Conservation (phyloP, 2,888 invertebrate species). For the Athetis lepigone region DNA sequence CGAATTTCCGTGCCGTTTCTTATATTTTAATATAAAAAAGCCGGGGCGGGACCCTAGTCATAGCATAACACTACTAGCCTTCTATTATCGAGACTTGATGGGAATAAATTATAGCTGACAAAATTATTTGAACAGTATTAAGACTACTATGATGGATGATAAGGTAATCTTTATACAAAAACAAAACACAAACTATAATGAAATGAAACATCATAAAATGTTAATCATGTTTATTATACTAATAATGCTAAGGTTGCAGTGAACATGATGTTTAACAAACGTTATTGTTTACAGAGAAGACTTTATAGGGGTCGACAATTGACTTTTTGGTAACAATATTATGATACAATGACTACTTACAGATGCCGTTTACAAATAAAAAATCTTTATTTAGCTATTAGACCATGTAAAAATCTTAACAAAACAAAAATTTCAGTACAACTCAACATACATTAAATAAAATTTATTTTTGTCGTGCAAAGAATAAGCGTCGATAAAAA, state of each 20-base stretch:
- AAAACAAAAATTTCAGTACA: slow-evolving; percentile 76
- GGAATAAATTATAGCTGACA: too few relatives aligned
- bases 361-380: slow-evolving; percentile 70
- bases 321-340: slow-evolving; percentile 85
- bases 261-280: slow-evolving; percentile 81
- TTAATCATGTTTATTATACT: slow-evolving; percentile 87
- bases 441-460: slow-evolving; percentile 73
- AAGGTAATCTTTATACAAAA: background rate
- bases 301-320: slow-evolving; percentile 75
- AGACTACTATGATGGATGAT: too few relatives aligned
- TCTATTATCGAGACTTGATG: too few relatives aligned
- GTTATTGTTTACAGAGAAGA: slow-evolving; percentile 68
- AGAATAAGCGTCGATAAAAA: slow-evolving; percentile 66
- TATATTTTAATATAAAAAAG: too few relatives aligned
- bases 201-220: slow-evolving; percentile 72
- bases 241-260: slow-evolving; percentile 84
- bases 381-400: slow-evolving; percentile 64
- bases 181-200: slow-evolving; percentile 8
- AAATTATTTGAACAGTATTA: too few relatives aligned
- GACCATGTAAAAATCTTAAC: slow-evolving; percentile 71
- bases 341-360: slow-evolving; percentile 71
- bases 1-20: too few relatives aligned
- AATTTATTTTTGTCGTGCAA: slow-evolving; percentile 68
- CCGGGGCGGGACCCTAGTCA: too few relatives aligned
- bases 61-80: too few relatives aligned